Evolutionary conservation across 2,113 vertebrate species (phyloP), one percentile per base, ranked within the genome.

Genomic region (Ammospiza nelsoni): DNA sequence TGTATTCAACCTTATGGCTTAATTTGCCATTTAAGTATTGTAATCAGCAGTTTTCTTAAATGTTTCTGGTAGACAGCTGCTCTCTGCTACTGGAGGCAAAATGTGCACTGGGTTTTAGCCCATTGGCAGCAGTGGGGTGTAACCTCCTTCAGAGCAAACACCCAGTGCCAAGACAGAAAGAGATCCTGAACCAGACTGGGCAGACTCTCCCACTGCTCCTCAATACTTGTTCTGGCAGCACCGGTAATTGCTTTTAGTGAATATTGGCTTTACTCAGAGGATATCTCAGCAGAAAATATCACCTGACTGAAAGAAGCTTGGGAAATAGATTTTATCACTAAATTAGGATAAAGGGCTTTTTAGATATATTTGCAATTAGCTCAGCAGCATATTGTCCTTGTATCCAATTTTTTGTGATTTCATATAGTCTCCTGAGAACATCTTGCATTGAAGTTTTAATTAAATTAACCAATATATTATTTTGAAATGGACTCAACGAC

Each of bases 31-130:
- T 37, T 9, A 65, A 57, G 12, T 52, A 15, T 27, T 39, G 2
- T 12, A 31, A 84, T 73, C 29, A 25, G 28, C 28, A 74, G n/a
- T 33, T 61, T 87, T 80, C 37, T 59, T 15, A 14, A 52, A 22
- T 48, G 55, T 39, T 73, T 46, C 85, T n/a, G n/a, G 15, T 83
- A 68, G 43, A n/a, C 63, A 87, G 81, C 27, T 77, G 28, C 29
- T 78, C 79, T 62, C 48, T 58, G 52, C 31, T 58, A 9, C 57
- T 58, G n/a, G 19, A 87, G 55, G 14, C 28, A 44, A 35, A 69
- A n/a, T 7, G 8, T 0, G 5, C 2, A 0, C 31, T 22, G 51
- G 12, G 31, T 5, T 84, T 27, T 11, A 35, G 24, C 37, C 77
- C 19, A 1, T 8, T 61, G 2, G 6, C 11, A 74, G 46, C 59